Percentiles rank a stretch among this genome's conserved stretches.
Evolutionary conservation across 2,113 vertebrate genomes (phyloP).

Genomic region (Gorsachius goisagi): DNA sequence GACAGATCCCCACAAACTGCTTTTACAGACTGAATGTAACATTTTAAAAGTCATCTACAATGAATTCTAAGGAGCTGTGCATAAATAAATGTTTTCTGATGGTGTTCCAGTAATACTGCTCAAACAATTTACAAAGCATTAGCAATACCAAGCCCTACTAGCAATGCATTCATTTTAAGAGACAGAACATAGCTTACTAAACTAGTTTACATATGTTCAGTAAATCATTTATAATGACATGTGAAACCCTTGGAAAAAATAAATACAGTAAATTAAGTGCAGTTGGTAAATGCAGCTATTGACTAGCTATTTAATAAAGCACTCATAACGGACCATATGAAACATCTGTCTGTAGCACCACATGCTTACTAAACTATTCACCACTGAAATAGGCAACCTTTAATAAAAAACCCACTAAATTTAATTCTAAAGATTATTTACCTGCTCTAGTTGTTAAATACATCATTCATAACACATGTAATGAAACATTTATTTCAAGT

Average conservation of each 20-base stretch:
- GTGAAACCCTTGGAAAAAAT: slow-evolving; percentile 15
- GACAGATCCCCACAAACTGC: not conserved
- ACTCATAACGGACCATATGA: not conserved
- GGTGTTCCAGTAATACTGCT: not conserved
- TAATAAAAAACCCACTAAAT: not conserved
- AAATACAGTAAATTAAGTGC: slow-evolving; percentile 39
- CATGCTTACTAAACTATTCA: not conserved
- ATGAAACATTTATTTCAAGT: slow-evolving; percentile 44
- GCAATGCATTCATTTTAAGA: slow-evolving; percentile 14
- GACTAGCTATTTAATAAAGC: slow-evolving; percentile 37
- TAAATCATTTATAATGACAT: slow-evolving; percentile 59
- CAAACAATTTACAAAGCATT: not conserved
- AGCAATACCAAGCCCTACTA: not conserved
- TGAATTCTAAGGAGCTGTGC: not conserved
- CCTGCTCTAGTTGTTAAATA: slow-evolving; percentile 29
- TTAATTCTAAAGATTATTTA: slow-evolving; percentile 43
- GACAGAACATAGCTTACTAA: slow-evolving; percentile 7
- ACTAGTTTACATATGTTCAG: slow-evolving; percentile 6
- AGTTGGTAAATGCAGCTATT: slow-evolving; percentile 39
- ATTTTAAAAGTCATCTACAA: not conserved
- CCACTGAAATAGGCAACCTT: not conserved
- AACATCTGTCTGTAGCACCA: not conserved
- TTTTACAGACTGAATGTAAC: not conserved
- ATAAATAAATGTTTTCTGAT: not conserved
- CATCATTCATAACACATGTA: slow-evolving; percentile 48